Evolutionary conservation across 2,113 vertebrate species (phyloP).

Genomic region (Atractosteus spatula): DNA sequence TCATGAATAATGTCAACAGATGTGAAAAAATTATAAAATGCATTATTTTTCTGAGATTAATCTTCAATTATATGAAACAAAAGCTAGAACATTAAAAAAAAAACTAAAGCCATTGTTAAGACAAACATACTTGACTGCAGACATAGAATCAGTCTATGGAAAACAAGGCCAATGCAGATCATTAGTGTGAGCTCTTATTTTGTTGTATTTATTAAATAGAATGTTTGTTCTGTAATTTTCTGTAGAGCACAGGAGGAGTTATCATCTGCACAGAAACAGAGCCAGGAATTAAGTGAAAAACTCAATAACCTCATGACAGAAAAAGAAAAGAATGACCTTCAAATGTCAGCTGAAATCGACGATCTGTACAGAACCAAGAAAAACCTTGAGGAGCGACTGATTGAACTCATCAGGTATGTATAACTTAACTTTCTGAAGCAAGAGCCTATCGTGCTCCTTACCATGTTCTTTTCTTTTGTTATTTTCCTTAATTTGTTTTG

Average conservation of each 20-base stretch:
- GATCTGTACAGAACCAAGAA: constrained; percentile 88
- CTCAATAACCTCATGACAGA: constrained; percentile 67
- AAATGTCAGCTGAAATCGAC: constrained; percentile 81
- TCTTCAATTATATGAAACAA: too few relatives aligned
- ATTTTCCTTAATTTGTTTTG: background rate
- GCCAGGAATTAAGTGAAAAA: constrained; percentile 69
- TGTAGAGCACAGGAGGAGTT: constrained; percentile 73
- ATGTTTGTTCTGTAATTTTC: constrained; percentile 23
- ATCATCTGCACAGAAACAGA: constrained; percentile 57
- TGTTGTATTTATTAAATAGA: background rate
- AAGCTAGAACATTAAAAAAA: too few relatives aligned
- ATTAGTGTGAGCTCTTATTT: background rate
- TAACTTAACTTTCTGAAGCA: background rate
- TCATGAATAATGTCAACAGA: too few relatives aligned
- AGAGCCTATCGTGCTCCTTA: background rate
- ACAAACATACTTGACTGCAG: too few relatives aligned
- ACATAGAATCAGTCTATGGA: too few relatives aligned
- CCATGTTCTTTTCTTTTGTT: background rate
- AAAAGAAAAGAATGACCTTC: constrained; percentile 73
- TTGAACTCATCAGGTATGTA: constrained; percentile 87
- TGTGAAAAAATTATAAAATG: too few relatives aligned
- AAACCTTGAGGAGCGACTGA: constrained; percentile 87
- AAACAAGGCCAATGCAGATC: background rate
- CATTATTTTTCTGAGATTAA: too few relatives aligned
- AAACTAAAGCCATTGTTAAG: too few relatives aligned